Conservation (phyloP, 2,797 vertebrate genomes). For the Glyptemys insculpta region DNA sequence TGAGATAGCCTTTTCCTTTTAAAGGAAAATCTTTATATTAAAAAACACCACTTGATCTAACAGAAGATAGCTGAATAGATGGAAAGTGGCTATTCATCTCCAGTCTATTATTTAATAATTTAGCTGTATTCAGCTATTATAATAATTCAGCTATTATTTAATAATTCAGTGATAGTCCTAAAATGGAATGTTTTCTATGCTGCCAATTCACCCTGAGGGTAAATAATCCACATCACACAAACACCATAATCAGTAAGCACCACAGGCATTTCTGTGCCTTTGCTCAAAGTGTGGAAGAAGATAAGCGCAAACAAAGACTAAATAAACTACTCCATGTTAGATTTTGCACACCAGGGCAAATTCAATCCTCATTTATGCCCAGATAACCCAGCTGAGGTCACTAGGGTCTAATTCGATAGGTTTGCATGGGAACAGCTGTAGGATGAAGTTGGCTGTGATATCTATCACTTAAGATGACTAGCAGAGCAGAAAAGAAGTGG, state of each 20-base stretch:
- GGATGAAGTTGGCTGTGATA: not conserved
- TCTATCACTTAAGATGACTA: not conserved
- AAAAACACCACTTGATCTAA: conserved; percentile 33
- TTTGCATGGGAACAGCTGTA: not conserved
- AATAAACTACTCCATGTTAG: not conserved
- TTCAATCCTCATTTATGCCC: not conserved
- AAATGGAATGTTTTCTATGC: conserved; percentile 39
- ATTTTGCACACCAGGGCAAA: not conserved
- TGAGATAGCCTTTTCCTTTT: not conserved
- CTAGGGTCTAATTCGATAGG: not conserved
- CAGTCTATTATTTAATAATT: conserved; percentile 71
- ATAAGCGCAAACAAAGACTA: not conserved
- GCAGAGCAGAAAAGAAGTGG: not conserved
- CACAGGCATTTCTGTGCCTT: conserved; percentile 18
- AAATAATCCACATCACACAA: conserved; percentile 48
- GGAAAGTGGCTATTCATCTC: conserved; percentile 29
- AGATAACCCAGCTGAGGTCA: not conserved
- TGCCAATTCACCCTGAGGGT: conserved; percentile 38
- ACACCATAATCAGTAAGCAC: conserved; percentile 33
- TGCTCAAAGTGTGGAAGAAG: not conserved
- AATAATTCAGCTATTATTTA: conserved; percentile 63
- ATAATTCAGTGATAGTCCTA: conserved; percentile 58
- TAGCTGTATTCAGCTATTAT: conserved; percentile 25
- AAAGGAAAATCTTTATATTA: conserved; percentile 28
- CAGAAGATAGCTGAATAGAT: not conserved